Evolutionary conservation across 2,888 invertebrate genomes (phyloP).

Genomic region (Onchidella celtica): DNA sequence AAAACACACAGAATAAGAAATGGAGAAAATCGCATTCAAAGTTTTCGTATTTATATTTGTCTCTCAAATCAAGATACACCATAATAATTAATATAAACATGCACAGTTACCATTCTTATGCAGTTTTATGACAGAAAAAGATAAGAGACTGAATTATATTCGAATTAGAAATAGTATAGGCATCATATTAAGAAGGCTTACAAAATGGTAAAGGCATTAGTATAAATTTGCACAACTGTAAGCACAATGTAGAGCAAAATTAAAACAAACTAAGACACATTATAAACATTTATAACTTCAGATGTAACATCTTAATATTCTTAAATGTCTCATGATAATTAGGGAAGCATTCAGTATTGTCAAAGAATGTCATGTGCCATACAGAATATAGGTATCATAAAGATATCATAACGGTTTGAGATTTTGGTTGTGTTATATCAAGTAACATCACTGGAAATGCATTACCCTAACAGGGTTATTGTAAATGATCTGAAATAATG

Average conservation of each 20-base stretch:
- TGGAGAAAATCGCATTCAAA: background rate
- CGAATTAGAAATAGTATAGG: too few species aligned
- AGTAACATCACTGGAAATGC: too few species aligned
- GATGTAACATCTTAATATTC: background rate
- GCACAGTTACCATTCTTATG: background rate
- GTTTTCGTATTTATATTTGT: background rate
- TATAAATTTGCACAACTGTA: background rate
- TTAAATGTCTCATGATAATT: too few species aligned
- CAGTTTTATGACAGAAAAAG: background rate
- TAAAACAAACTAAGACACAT: background rate
- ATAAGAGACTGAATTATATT: background rate
- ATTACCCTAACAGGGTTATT: too few species aligned
- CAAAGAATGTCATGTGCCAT: too few species aligned
- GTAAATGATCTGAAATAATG: background rate
- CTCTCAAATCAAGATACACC: background rate
- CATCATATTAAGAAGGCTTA: too few species aligned
- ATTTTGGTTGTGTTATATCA: too few species aligned
- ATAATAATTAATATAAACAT: background rate
- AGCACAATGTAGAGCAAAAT: background rate
- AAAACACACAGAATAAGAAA: background rate
- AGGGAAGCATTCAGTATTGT: too few species aligned
- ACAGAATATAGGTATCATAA: too few species aligned
- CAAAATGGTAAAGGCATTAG: too few species aligned
- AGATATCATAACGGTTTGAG: too few species aligned
- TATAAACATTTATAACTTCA: background rate